These are phyloP conservation scores for Pipra filicauda DNA, from an alignment of 2,113 vertebrate genomes.

Conservation along the genomic window DNA sequence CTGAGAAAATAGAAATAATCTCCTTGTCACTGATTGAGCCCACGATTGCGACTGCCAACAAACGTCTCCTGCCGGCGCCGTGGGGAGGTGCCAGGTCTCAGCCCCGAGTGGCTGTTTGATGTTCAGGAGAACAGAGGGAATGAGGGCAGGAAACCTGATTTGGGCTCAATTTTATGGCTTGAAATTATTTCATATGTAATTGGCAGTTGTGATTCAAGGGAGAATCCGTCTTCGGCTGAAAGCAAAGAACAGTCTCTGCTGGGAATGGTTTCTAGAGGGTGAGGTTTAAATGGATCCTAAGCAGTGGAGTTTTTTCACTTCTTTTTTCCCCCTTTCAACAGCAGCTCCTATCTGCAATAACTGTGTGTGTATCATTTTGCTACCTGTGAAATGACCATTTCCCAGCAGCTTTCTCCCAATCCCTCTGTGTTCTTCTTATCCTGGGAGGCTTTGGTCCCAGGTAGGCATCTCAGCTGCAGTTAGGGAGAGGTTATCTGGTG, in stretches of 20 bases:
- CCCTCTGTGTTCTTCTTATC: not conserved
- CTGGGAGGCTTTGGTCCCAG: not conserved
- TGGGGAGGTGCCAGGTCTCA: constrained; percentile 1
- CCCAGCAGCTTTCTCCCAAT: not conserved
- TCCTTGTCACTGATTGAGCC: not conserved
- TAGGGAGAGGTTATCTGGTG: not conserved
- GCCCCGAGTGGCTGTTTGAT: not conserved
- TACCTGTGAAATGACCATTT: not conserved
- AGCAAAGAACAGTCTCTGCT: not conserved
- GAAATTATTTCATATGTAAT: not conserved
- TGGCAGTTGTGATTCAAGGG: not conserved
- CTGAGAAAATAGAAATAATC: constrained; percentile 51
- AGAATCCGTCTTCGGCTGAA: not conserved
- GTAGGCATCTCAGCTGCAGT: not conserved
- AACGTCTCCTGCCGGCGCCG: not conserved
- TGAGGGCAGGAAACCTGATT: not conserved
- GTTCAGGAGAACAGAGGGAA: not conserved
- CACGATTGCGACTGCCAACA: not conserved
- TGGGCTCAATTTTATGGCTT: not conserved
- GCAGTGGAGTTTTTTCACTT: accelerated
- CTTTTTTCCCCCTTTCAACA: not conserved
- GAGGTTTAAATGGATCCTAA: not conserved
- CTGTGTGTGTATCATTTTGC: not conserved
- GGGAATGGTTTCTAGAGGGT: not conserved
- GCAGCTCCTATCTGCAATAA: not conserved